These are phyloP conservation scores for Polyommatus icarus DNA, from an alignment of 2,888 invertebrate genomes.

Conservation along the genomic window DNA sequence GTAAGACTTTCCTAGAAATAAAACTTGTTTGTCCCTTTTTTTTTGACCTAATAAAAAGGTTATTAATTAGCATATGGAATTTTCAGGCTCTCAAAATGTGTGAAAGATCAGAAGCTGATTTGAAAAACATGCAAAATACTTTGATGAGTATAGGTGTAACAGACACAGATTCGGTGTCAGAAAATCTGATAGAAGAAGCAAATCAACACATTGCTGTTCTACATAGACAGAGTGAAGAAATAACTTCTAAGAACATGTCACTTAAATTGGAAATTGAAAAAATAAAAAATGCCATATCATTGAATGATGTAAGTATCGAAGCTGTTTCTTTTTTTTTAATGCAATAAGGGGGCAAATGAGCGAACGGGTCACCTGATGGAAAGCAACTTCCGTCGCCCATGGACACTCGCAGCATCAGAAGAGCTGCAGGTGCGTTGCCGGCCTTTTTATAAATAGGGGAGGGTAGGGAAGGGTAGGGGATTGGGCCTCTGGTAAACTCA, in stretches of 20 bases:
- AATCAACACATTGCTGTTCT: constrained; percentile 57
- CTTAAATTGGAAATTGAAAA: constrained; percentile 68
- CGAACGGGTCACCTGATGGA: too few species aligned
- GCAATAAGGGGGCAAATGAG: too few species aligned
- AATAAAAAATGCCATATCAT: constrained; percentile 50
- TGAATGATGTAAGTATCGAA: constrained; percentile 53
- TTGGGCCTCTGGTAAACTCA: too few species aligned
- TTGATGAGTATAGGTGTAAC: constrained; percentile 61
- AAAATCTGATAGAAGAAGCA: constrained; percentile 61
- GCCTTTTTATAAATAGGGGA: too few species aligned
- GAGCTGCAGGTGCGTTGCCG: too few species aligned
- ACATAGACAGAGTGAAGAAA: constrained; percentile 65
- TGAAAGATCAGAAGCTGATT: constrained; percentile 74
- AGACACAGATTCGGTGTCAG: constrained; percentile 49
- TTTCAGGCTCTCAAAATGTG: constrained; percentile 63
- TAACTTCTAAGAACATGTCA: constrained; percentile 64
- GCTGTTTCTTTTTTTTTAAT: constrained; percentile 31
- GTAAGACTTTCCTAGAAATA: not conserved
- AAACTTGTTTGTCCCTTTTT: not conserved
- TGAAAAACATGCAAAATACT: constrained; percentile 64
- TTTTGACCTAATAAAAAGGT: not conserved
- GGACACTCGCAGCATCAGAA: too few species aligned
- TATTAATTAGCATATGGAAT: constrained; percentile 16
- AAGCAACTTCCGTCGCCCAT: too few species aligned
- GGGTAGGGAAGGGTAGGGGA: too few species aligned